Evolutionary conservation across 2,888 invertebrate genomes (phyloP).

Genomic region (Hypselothyrea guttata): DNA sequence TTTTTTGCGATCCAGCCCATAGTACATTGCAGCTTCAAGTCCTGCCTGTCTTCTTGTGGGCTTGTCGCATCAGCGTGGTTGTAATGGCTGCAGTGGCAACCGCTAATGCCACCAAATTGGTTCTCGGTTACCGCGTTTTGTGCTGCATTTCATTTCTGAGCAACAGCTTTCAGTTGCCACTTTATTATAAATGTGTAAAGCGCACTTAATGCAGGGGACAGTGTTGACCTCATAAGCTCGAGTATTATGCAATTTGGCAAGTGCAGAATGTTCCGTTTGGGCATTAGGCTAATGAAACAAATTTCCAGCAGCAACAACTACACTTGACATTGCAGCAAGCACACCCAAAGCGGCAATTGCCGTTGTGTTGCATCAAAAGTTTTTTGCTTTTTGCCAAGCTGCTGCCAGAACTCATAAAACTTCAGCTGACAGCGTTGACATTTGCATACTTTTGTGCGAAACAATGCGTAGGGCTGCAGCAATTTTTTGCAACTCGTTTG

Average conservation of each 20-base stretch:
- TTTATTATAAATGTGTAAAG: neutral
- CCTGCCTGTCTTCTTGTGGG: neutral
- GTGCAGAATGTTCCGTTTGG: constrained; percentile 39
- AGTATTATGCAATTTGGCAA: constrained; percentile 36
- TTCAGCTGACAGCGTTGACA: constrained; percentile 40
- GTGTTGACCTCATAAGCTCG: constrained; percentile 11
- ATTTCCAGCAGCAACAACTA: constrained; percentile 24
- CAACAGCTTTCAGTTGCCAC: neutral
- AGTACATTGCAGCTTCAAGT: neutral
- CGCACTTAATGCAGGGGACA: too few relatives aligned
- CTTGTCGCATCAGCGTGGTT: constrained; percentile 40
- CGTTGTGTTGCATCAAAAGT: constrained; percentile 1
- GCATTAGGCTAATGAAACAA: constrained; percentile 63
- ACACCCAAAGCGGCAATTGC: constrained; percentile 21
- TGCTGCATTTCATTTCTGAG: constrained; percentile 12
- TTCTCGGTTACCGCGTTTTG: constrained; percentile 5
- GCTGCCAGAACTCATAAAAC: constrained; percentile 33
- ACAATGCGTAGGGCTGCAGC: constrained; percentile 47
- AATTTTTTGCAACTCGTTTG: constrained; percentile 1
- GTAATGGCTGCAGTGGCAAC: constrained; percentile 43
- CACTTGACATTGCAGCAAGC: neutral
- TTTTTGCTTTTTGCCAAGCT: constrained; percentile 7
- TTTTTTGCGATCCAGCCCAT: too few relatives aligned
- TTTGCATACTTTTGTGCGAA: constrained; percentile 54
- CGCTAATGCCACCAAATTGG: constrained; percentile 39